Evolutionary conservation across 2,888 invertebrate species (phyloP).

Genomic region (Lottia scabra): DNA sequence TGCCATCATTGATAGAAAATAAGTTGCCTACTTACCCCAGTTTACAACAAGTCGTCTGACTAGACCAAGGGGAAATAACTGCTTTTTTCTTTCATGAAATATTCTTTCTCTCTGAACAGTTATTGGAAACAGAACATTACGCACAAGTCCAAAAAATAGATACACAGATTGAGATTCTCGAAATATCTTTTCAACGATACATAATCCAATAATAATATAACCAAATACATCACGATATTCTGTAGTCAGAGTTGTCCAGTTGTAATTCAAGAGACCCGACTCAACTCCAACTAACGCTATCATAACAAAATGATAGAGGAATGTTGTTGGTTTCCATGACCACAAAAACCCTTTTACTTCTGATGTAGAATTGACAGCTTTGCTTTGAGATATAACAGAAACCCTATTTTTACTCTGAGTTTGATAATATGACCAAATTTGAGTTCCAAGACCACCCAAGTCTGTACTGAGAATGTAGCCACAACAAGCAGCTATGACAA

Average conservation of each 20-base stretch:
- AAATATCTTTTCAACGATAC: constrained; percentile 55
- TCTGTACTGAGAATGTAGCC: constrained; percentile 64
- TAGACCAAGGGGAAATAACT: constrained; percentile 48
- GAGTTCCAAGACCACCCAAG: constrained; percentile 52
- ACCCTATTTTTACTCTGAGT: constrained; percentile 44
- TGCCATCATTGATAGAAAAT: too few species aligned
- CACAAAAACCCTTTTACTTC: constrained; percentile 47
- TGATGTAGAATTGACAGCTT: constrained; percentile 16
- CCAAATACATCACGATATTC: constrained; percentile 46
- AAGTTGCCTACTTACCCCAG: constrained; percentile 49
- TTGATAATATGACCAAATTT: constrained; percentile 27
- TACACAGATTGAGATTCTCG: constrained; percentile 60
- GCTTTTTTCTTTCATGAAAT: constrained; percentile 42
- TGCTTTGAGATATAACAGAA: constrained; percentile 31
- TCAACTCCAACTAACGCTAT: constrained; percentile 43
- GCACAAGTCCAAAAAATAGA: constrained; percentile 54
- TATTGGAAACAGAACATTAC: constrained; percentile 57
- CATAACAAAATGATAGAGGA: constrained; percentile 58
- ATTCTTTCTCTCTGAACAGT: constrained; percentile 34
- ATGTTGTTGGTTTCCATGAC: constrained; percentile 54
- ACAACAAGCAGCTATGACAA: constrained; percentile 50
- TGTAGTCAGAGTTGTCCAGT: constrained; percentile 34
- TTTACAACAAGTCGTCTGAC: constrained; percentile 51
- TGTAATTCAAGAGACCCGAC: constrained; percentile 50
- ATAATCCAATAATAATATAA: constrained; percentile 56